Base-by-base conservation (phyloP, 2,888 invertebrate genomes). In the Cerastis leucographa region DNA sequence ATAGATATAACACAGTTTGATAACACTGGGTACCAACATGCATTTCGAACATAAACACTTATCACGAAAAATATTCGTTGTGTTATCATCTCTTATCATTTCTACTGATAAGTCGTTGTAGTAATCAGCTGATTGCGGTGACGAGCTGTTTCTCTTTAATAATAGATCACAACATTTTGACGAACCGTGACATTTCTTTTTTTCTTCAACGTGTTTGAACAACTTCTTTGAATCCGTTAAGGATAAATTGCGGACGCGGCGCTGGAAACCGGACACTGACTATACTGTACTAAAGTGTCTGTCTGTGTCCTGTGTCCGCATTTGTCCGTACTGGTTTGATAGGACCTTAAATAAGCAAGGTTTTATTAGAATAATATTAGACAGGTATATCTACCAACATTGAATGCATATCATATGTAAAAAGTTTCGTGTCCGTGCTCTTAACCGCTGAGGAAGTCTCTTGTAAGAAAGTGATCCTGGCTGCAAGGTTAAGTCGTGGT, bases 91-190 rank as follows among this genome's bases (percentile, higher is more conserved):
- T 56, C 40, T 83, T 83, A 83, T 85, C 83, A 44, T 8, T 25
- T 12, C 61, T 14, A 40, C 35, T 51, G 78, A 85, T 77, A 83
- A 35, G 49, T 44, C 49, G 54, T 22, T 66, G 74, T 70, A 83
- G 73, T 78, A 86, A 83, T 83, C 86, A 83, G 86, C 83, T 83
- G 83, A 83, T 83, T 85, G 83, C 62, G 51, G 42, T 71, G 59
- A 72, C 67, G 59, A 59, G 35, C 40, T 1, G 64, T 70, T 83
- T 77, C 73, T 77, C 51, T 68, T 61, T 76, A 82, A 66, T 75
- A 82, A 71, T 69, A 71, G 68, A 85, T 77, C 86, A 82, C 73
- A 82, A 68, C 49, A 80, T 56, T 61, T 65, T 46, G 46, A 19
- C 35, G n/a, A 69, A 83, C 44, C n/a, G 51, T 64, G 62, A 59